These are phyloP conservation scores for Brotula barbata DNA, from an alignment of 2,797 vertebrate genomes.

Conservation along the genomic window DNA sequence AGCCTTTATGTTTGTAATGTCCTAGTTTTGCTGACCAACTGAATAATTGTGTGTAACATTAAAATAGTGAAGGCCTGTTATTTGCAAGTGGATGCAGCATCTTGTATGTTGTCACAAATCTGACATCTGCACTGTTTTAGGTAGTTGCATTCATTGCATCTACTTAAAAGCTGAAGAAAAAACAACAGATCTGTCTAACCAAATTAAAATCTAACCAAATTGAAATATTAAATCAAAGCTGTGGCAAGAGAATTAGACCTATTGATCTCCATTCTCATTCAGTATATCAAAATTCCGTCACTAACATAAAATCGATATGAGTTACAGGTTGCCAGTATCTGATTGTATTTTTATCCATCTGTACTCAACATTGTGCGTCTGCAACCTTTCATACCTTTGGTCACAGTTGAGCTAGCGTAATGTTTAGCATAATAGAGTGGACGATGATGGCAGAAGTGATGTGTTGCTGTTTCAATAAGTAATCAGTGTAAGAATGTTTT, in stretches of 20 bases:
- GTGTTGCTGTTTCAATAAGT: slow-evolving; percentile 56
- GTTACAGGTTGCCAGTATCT: slow-evolving; percentile 35
- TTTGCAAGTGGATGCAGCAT: slow-evolving; percentile 10
- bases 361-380: slow-evolving; percentile 37
- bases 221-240: slow-evolving; percentile 36
- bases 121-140: slow-evolving; percentile 17
- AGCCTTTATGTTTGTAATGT: slow-evolving; percentile 33
- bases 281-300: too few relatives aligned
- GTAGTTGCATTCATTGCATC: neutral
- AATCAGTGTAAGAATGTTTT: slow-evolving; percentile 68
- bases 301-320: slow-evolving; percentile 8
- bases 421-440: slow-evolving; percentile 21
- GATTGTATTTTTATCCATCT: slow-evolving; percentile 42
- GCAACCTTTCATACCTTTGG: slow-evolving; percentile 25
- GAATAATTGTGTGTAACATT: slow-evolving; percentile 15
- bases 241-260: slow-evolving; percentile 33
- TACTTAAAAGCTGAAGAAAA: slow-evolving; percentile 16
- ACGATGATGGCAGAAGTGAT: slow-evolving; percentile 5
- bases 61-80: slow-evolving; percentile 3
- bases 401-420: slow-evolving; percentile 15
- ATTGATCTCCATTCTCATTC: slow-evolving; percentile 19
- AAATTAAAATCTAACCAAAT: slow-evolving; percentile 43
- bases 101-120: slow-evolving; percentile 18
- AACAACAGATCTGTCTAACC: slow-evolving; percentile 22
- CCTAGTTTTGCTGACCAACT: slow-evolving; percentile 35